Percentiles rank a stretch among this genome's conserved stretches.
Conservation (phyloP, 2,888 invertebrate genomes). For the Pammene fasciana region DNA sequence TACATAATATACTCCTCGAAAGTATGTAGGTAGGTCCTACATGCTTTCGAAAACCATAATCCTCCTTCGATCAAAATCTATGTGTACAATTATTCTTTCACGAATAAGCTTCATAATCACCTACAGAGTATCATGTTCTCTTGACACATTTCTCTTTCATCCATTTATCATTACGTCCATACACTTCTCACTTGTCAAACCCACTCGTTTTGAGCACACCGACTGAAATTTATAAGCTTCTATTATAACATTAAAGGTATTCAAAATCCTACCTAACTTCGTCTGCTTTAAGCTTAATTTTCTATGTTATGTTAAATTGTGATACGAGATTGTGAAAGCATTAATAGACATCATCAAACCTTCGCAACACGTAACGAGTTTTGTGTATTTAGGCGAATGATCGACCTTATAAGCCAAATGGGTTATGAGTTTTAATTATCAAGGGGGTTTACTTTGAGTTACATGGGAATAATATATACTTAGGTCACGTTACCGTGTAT, state of each 20-base stretch:
- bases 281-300: neutral
- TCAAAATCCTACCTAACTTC: neutral
- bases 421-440: neutral
- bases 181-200: slow-evolving; percentile 19
- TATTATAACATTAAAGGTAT: neutral
- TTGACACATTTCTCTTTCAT: slow-evolving; percentile 4
- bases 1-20: too few species aligned
- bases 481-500: slow-evolving; percentile 3
- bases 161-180: slow-evolving; percentile 16
- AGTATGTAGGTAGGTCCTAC: too few species aligned
- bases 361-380: slow-evolving; percentile 8
- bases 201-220: neutral
- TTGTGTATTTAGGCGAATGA: slow-evolving; percentile 21
- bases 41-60: too few species aligned
- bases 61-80: too few species aligned
- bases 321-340: neutral
- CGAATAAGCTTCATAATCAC: neutral
- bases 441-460: neutral
- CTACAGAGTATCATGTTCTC: slow-evolving; percentile 14
- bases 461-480: neutral
- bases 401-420: slow-evolving; percentile 16
- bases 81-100: too few species aligned
- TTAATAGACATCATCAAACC: slow-evolving; percentile 9
- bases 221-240: neutral
- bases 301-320: neutral